Evolutionary conservation across 2,888 invertebrate genomes (phyloP).

Genomic region (Leucophora obtusa): DNA sequence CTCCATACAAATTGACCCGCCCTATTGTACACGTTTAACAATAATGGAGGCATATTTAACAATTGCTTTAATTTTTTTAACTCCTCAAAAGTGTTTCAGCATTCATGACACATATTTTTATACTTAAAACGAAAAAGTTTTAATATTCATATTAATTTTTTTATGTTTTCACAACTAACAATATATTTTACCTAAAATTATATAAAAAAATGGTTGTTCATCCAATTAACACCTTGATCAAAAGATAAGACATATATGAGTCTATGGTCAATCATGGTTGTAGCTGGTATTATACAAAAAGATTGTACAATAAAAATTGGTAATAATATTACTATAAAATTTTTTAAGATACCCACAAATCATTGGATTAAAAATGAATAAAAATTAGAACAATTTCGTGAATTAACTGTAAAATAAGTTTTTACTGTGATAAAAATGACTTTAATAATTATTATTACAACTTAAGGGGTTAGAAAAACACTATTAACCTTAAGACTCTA

Average conservation of each 20-base stretch:
- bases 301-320: not conserved
- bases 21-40: too few relatives aligned
- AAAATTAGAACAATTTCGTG: not conserved
- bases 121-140: not conserved
- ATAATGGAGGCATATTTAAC: too few relatives aligned
- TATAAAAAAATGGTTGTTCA: not conserved
- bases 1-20: too few relatives aligned
- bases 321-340: not conserved
- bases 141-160: not conserved
- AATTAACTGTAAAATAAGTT: not conserved
- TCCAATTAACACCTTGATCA: conserved; percentile 36
- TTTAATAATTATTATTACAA: not conserved
- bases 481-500: not conserved
- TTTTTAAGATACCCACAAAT: not conserved
- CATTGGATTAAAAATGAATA: not conserved
- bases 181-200: conserved; percentile 33
- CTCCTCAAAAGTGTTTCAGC: too few relatives aligned
- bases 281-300: not conserved
- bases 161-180: not conserved
- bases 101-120: conserved; percentile 6
- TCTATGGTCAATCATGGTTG: not conserved
- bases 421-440: not conserved
- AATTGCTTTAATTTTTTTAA: too few relatives aligned
- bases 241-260: conserved; percentile 2
- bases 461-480: not conserved